Conservation (phyloP, 2,888 invertebrate species). For the Aphodius granarius region DNA sequence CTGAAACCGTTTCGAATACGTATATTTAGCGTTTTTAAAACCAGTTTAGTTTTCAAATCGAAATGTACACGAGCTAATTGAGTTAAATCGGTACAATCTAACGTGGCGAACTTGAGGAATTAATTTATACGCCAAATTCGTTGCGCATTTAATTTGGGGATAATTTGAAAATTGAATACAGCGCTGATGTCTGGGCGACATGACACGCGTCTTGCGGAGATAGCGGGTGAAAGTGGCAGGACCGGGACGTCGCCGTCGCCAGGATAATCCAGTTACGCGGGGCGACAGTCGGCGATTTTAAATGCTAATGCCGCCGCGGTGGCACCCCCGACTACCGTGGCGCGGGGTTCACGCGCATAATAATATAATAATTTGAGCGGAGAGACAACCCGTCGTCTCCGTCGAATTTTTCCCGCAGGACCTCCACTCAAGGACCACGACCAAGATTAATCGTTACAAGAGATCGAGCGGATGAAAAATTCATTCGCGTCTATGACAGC, state of each 20-base stretch:
- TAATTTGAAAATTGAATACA: constrained; percentile 20
- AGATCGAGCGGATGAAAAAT: neutral
- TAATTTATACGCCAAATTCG: constrained; percentile 10
- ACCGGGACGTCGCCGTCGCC: neutral
- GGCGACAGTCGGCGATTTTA: constrained; percentile 23
- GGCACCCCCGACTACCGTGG: no score
- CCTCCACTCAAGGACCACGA: neutral
- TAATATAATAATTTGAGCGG: constrained; percentile 18
- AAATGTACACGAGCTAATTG: no score
- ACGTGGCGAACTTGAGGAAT: constrained; percentile 16
- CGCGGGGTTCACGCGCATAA: neutral
- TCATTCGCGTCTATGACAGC: neutral
- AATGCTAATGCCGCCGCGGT: constrained; percentile 21
- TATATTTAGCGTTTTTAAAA: no score
- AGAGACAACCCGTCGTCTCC: constrained; percentile 5
- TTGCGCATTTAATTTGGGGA: constrained; percentile 15
- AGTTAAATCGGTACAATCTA: no score
- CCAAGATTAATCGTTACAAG: neutral
- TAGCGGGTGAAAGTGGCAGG: neutral
- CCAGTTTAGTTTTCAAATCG: no score
- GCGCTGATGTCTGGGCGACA: constrained; percentile 20
- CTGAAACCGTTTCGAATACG: no score
- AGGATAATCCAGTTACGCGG: constrained; percentile 22
- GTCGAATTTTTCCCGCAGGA: constrained; percentile 21
- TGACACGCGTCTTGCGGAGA: constrained; percentile 7